phyloP scores from a whole-genome alignment of 30 jellyfish, hydroid and myxozoan genomes.

The Pelagia noctiluca region DNA sequence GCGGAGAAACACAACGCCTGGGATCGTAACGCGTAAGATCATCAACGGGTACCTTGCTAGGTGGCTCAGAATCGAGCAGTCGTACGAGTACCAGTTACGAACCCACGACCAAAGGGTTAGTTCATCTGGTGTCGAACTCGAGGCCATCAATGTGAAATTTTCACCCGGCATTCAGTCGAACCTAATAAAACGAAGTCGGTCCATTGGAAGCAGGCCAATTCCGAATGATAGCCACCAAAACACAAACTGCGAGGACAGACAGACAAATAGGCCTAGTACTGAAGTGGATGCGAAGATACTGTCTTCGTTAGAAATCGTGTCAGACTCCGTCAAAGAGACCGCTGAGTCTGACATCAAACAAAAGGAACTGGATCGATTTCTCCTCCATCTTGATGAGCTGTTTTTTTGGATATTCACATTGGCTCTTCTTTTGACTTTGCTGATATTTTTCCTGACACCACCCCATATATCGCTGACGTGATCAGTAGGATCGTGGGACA shows the following conservation, averaged over 20 bases:
- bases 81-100: not conserved
- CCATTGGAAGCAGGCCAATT: not conserved
- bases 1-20: conserved; percentile 39
- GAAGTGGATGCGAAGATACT: conserved; percentile 1
- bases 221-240: no score
- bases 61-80: conserved; percentile 4
- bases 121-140: conserved; percentile 2
- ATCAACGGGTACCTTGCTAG: conserved; percentile 41
- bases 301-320: conserved; percentile 7
- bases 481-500: not conserved
- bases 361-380: not conserved
- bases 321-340: conserved; percentile 40
- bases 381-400: conserved; percentile 31
- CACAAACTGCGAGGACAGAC: no score
- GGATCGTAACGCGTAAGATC: not conserved
- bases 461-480: conserved; percentile 15
- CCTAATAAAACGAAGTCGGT: not conserved
- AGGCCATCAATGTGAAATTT: conserved; percentile 11
- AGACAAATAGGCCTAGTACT: no score
- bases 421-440: conserved; percentile 22
- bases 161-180: not conserved
- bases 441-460: conserved; percentile 26
- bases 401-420: conserved; percentile 53
- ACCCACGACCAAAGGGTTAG: not conserved
- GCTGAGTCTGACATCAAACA: not conserved